These are phyloP conservation scores for Cariama cristata DNA, from an alignment of 2,113 vertebrate genomes.

Conservation along the genomic window DNA sequence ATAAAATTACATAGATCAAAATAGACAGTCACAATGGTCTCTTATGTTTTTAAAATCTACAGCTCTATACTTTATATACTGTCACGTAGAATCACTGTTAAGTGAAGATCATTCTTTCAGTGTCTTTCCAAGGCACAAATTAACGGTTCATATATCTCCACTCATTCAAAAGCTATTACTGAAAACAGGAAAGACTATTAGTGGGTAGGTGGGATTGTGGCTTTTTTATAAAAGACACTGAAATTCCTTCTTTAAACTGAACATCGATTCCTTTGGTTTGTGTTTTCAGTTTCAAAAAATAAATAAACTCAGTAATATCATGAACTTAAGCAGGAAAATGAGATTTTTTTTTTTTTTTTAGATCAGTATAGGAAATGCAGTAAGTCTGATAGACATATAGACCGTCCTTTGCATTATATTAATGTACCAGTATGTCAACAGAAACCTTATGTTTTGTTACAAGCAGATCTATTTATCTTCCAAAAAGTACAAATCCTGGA, in stretches of 20 bases:
- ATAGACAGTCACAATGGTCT: background rate
- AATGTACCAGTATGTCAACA: background rate
- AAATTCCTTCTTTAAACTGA: background rate
- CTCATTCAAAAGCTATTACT: background rate
- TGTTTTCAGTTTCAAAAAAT: background rate
- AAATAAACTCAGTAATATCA: background rate
- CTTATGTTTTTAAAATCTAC: background rate
- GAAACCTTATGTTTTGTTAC: background rate
- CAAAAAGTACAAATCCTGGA: background rate
- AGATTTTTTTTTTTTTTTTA: background rate
- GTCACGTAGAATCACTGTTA: background rate
- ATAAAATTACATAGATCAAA: background rate
- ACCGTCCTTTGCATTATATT: background rate
- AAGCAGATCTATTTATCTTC: background rate
- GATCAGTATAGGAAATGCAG: background rate
- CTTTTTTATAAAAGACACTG: background rate
- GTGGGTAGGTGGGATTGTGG: background rate
- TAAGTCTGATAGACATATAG: background rate
- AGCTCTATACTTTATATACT: background rate
- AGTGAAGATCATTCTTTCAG: background rate
- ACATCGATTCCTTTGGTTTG: background rate
- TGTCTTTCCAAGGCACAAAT: slow-evolving; percentile 27
- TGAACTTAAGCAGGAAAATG: background rate
- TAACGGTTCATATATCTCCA: background rate
- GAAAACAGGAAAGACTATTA: background rate